Base-by-base conservation (phyloP, 2,888 invertebrate genomes). In the Sycophila texana region DNA sequence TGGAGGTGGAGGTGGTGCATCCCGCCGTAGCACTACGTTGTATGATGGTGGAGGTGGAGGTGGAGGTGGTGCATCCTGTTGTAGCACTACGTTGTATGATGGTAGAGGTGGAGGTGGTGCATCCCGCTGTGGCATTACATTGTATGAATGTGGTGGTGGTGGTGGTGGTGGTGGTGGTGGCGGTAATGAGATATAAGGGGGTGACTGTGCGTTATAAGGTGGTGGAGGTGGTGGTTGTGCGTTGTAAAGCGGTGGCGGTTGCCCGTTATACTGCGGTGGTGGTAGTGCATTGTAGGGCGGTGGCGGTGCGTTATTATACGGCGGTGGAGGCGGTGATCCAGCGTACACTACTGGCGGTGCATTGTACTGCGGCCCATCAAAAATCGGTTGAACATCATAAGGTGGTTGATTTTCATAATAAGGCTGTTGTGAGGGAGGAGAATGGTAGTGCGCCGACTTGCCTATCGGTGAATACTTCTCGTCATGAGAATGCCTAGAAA, bases 311-410 rank as follows among this genome's bases (percentile, higher is more conserved):
- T n/a, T n/a, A 18, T 61, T 26, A 18, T 73, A 73, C 0, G 51
- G 53, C 5, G 65, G 16, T 10, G 73, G 26, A 0, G 73, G 12
- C 10, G 53, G 68, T 30, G 53, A 30, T 18, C 30, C 68, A 12
- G 30, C 30, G 18, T 68, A 55, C 18, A 18, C 16, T 26, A 30
- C 68, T 55, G 68, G 55, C 26, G 55, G 53, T 55, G 26, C 26
- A 55, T 67, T 67, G 14, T 47, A 16, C 26, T 67, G 51, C 26
- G 26, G 51, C 26, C 51, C n/a, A 53, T n/a, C 67, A 53, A 53
- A 67, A 53, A 67, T 18, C 22, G 67, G 16, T 51, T 39, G 39
- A 39, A 10, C 1, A 39, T 39, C 7, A 7, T 39, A 39, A 39
- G 10, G 10, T 39, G 39, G 39, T 7, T 39, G 39, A 10, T 7